These are phyloP conservation scores for Folsomia manolachei DNA, from an alignment of 2,888 invertebrate species.

Conservation along the genomic window DNA sequence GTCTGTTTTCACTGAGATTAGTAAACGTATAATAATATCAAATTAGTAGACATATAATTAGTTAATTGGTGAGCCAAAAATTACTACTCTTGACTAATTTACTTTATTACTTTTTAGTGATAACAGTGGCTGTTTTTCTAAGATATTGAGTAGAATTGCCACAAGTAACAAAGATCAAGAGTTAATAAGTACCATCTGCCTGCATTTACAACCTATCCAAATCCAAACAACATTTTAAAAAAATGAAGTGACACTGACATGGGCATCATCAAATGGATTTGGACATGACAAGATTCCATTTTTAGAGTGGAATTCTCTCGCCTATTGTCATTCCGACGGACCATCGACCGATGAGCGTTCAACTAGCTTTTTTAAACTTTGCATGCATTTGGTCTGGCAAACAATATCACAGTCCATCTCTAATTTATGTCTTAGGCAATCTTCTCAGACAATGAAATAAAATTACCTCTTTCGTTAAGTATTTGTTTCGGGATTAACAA, in stretches of 20 bases:
- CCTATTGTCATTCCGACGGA: background rate
- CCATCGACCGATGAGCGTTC: background rate
- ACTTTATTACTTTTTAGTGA: background rate
- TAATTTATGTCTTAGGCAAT: background rate
- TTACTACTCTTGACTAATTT: background rate
- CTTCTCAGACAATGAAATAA: background rate
- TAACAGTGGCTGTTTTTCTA: no score
- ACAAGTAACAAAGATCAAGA: background rate
- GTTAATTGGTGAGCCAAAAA: no score
- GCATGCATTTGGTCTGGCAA: background rate
- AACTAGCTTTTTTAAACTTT: background rate
- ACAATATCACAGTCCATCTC: background rate
- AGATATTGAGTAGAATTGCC: no score
- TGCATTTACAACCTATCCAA: background rate
- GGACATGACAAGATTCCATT: conserved; percentile 10
- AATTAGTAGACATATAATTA: no score
- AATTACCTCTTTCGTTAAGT: background rate
- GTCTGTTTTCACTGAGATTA: no score
- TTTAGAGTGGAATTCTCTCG: background rate
- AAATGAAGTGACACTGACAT: conserved; percentile 1
- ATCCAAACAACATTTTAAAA: background rate
- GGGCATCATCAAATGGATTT: conserved; percentile 1
- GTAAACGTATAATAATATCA: no score
- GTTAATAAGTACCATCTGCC: no score
- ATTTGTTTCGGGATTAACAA: background rate